Conservation (phyloP, 1,140 invertebrate genomes). For the Bombus confusus region DNA sequence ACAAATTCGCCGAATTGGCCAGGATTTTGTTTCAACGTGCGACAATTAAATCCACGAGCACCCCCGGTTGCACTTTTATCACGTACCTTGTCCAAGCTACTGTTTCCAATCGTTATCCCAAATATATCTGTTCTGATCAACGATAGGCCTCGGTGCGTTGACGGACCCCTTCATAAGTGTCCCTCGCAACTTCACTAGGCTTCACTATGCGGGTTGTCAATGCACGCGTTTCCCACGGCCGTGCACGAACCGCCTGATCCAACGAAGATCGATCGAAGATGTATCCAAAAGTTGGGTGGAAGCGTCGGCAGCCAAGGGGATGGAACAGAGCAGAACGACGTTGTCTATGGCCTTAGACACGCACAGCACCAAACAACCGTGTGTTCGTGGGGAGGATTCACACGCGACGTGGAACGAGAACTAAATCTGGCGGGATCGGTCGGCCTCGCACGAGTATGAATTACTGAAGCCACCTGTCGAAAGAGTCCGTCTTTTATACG, state of each 20-base stretch:
- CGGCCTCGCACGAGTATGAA: constrained; percentile 45
- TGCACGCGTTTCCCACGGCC: constrained; percentile 20
- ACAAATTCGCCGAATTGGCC: no score
- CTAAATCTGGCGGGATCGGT: background rate
- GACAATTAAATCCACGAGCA: background rate
- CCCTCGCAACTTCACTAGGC: constrained; percentile 53
- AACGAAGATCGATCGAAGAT: background rate
- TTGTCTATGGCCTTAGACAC: background rate
- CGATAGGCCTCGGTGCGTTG: constrained; percentile 68
- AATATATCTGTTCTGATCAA: constrained; percentile 74
- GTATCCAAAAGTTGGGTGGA: background rate
- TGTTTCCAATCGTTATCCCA: constrained; percentile 79
- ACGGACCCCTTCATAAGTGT: constrained; percentile 77
- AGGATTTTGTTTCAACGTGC: background rate
- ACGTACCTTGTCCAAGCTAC: constrained; percentile 71
- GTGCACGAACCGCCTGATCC: constrained; percentile 6
- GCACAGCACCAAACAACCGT: constrained; percentile 15
- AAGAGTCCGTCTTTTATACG: constrained; percentile 74
- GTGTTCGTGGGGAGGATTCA: background rate
- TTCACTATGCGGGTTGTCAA: constrained; percentile 43
- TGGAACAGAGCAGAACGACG: background rate
- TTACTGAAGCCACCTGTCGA: constrained; percentile 67
- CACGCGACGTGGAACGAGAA: background rate
- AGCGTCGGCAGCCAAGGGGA: background rate
- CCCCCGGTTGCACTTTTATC: background rate